Evolutionary conservation across 2,797 vertebrate genomes (phyloP).

Genomic region (Sebastes alutus): DNA sequence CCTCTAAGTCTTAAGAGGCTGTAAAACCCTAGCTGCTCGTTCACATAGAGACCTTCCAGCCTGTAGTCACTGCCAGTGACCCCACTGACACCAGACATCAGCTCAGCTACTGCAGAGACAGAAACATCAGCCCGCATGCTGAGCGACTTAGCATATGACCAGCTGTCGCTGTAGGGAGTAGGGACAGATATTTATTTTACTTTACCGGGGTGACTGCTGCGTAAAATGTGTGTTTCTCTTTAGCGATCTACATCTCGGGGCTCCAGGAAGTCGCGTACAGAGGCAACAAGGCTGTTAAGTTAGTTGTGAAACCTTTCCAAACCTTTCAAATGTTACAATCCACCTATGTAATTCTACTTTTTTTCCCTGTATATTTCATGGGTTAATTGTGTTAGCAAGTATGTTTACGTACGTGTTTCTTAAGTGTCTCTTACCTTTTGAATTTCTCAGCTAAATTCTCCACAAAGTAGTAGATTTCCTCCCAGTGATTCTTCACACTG

Average conservation of each 20-base stretch:
- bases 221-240: constrained; percentile 48
- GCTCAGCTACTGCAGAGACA: not conserved
- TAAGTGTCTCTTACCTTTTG: constrained; percentile 83
- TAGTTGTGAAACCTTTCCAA: not conserved
- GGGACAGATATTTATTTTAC: constrained; percentile 44
- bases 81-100: constrained; percentile 5
- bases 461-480: constrained; percentile 89
- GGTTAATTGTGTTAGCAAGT: not conserved
- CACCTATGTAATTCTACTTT: not conserved
- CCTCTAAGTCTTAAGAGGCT: not conserved
- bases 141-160: constrained; percentile 51
- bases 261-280: constrained; percentile 43
- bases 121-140: constrained; percentile 17
- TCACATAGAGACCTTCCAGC: not conserved
- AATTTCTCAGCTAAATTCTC: constrained; percentile 91
- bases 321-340: not conserved
- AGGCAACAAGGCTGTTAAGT: not conserved
- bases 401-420: not conserved
- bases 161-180: constrained; percentile 17
- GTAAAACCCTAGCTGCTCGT: constrained; percentile 1
- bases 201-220: constrained; percentile 21
- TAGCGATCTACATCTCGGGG: constrained; percentile 18
- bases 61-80: not conserved
- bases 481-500: constrained; percentile 93
- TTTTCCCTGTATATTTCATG: not conserved